Conservation (phyloP, 92 coral and sea anemone species). For the Heliopora coerulea region DNA sequence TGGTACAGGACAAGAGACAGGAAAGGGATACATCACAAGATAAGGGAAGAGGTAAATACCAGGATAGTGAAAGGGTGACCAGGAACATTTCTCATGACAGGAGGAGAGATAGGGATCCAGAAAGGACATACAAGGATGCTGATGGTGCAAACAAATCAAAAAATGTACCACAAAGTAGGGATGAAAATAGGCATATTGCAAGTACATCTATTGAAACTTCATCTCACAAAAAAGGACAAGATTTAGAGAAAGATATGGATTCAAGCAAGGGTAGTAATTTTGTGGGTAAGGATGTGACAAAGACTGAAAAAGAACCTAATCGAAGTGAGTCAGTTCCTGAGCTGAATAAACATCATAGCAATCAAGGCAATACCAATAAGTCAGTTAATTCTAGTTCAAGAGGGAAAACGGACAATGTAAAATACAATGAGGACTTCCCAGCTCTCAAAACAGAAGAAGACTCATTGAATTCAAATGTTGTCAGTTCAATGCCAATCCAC, state of each 20-base stretch:
- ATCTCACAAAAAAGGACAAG: too few species aligned
- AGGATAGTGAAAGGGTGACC: neutral
- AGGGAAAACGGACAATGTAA: too few species aligned
- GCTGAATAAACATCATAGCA: too few species aligned
- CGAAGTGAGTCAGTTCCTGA: too few species aligned
- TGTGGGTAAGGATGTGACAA: too few species aligned
- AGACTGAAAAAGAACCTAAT: too few species aligned
- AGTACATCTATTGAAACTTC: too few species aligned
- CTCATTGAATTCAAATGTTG: neutral
- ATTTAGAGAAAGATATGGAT: too few species aligned
- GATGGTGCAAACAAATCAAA: neutral
- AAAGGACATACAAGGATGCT: slow-evolving; percentile 18
- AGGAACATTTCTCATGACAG: neutral
- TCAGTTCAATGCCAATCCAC: neutral
- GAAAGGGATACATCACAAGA: too few species aligned
- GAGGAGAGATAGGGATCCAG: neutral
- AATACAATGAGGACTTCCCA: neutral
- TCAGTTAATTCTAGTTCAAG: too few species aligned
- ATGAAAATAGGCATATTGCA: neutral
- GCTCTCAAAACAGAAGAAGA: neutral
- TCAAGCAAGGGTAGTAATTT: too few species aligned
- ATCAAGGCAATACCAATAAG: too few species aligned
- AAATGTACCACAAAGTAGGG: neutral
- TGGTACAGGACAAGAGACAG: neutral
- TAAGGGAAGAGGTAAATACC: neutral